These are phyloP conservation scores for Steromphala cineraria DNA, from an alignment of 2,888 invertebrate genomes.

Conservation along the genomic window DNA sequence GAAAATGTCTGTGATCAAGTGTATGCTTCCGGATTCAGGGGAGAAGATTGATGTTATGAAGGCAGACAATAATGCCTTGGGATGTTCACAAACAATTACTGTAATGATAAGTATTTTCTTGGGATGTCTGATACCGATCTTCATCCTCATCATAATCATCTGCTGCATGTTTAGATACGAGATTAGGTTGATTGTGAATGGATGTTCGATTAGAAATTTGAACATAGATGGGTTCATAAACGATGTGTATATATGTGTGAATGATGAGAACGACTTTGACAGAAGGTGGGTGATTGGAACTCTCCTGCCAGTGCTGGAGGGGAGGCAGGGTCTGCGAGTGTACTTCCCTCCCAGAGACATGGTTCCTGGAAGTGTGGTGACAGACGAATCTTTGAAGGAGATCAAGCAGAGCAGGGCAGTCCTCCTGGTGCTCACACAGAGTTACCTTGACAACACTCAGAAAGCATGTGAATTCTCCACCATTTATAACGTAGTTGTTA, in stretches of 20 bases:
- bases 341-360: conserved; percentile 5
- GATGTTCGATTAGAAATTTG: neutral
- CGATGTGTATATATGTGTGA: neutral
- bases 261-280: neutral
- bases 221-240: neutral
- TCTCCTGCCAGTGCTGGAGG: neutral
- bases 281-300: neutral
- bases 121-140: neutral
- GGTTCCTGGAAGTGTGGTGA: neutral
- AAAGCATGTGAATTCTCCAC: neutral
- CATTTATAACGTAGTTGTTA: neutral
- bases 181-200: neutral
- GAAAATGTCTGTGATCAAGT: neutral
- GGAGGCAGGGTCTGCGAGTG: neutral
- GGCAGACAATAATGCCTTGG: neutral
- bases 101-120: neutral
- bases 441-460: neutral
- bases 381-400: neutral
- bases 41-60: neutral
- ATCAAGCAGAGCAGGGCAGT: neutral
- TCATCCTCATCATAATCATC: neutral
- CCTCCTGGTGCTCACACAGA: neutral
- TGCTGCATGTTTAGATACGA: neutral
- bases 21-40: neutral
- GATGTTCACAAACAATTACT: neutral